These are phyloP conservation scores for Chionodraco myersi DNA, from an alignment of 2,113 vertebrate genomes.

Conservation along the genomic window DNA sequence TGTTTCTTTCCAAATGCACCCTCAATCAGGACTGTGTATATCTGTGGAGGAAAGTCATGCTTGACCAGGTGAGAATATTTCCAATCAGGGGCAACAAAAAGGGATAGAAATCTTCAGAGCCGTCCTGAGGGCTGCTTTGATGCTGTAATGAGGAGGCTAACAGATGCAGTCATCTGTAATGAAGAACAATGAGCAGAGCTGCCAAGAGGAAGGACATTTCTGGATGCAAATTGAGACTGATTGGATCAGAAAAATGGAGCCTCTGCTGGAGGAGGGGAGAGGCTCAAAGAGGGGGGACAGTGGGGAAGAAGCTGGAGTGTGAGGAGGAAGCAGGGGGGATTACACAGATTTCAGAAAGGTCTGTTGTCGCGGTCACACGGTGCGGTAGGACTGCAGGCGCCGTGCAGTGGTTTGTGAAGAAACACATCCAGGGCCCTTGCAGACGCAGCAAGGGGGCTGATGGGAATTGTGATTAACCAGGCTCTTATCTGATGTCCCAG, in stretches of 20 bases:
- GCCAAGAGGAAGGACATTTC: conserved; percentile 23
- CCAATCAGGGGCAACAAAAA: conserved; percentile 17
- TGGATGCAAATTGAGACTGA: conserved; percentile 28
- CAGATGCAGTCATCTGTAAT: conserved; percentile 49
- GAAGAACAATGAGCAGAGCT: conserved; percentile 45
- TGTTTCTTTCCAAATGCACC: background rate
- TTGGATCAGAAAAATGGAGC: background rate
- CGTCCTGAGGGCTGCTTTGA: conserved; percentile 2
- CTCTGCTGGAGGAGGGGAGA: background rate
- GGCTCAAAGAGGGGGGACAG: conserved; percentile 1
- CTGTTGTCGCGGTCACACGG: conserved; percentile 10
- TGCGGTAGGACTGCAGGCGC: background rate
- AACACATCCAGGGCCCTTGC: background rate
- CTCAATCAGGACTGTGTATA: background rate
- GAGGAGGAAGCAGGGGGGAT: background rate
- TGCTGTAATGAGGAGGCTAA: conserved; percentile 57
- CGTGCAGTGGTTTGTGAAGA: background rate
- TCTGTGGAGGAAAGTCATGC: background rate
- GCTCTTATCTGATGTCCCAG: conserved; percentile 48
- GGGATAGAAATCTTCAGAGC: background rate
- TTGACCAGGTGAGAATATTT: conserved; percentile 17
- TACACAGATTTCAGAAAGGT: conserved; percentile 22
- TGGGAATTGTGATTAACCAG: conserved; percentile 50
- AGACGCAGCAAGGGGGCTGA: conserved; percentile 10
- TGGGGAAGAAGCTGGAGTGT: background rate